Conservation (phyloP, 2,888 invertebrate genomes). For the Drosophila flavopinicola region DNA sequence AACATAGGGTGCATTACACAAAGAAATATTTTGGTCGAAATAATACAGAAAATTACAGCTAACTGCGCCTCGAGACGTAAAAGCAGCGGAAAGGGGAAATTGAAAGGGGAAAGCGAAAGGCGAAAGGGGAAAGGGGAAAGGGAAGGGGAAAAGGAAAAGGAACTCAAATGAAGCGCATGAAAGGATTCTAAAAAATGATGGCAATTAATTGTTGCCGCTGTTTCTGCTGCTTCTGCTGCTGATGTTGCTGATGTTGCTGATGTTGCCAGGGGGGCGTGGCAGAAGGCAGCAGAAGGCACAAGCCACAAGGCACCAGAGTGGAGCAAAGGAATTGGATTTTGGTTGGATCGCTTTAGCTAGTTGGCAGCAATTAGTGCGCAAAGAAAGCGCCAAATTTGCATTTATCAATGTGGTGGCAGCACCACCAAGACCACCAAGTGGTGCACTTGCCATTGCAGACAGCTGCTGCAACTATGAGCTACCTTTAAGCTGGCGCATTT, state of each 20-base stretch:
- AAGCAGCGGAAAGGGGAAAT: neutral
- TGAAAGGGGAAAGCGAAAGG: too few relatives aligned
- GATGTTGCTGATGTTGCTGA: constrained; percentile 27
- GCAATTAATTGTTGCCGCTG: constrained; percentile 65
- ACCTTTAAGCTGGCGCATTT: neutral
- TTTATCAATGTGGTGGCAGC: constrained; percentile 35
- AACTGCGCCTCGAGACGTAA: constrained; percentile 40
- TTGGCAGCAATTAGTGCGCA: constrained; percentile 49
- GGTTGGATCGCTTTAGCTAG: constrained; percentile 23
- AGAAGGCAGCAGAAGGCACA: neutral
- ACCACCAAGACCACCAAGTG: neutral
- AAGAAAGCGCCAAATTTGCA: constrained; percentile 42
- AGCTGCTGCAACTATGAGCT: neutral
- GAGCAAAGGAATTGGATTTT: constrained; percentile 2
- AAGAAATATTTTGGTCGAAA: constrained; percentile 53
- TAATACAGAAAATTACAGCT: constrained; percentile 49
- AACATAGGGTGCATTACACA: constrained; percentile 59
- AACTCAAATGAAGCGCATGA: constrained; percentile 69
- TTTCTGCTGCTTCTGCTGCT: constrained; percentile 35
- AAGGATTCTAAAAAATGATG: constrained; percentile 69
- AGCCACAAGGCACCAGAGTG: too few relatives aligned
- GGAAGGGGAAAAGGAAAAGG: neutral
- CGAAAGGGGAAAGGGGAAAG: neutral
- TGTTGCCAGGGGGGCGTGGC: constrained; percentile 42
- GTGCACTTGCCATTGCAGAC: neutral